Conservation (phyloP, 2,888 invertebrate genomes). For the Druceiella hillmani region DNA sequence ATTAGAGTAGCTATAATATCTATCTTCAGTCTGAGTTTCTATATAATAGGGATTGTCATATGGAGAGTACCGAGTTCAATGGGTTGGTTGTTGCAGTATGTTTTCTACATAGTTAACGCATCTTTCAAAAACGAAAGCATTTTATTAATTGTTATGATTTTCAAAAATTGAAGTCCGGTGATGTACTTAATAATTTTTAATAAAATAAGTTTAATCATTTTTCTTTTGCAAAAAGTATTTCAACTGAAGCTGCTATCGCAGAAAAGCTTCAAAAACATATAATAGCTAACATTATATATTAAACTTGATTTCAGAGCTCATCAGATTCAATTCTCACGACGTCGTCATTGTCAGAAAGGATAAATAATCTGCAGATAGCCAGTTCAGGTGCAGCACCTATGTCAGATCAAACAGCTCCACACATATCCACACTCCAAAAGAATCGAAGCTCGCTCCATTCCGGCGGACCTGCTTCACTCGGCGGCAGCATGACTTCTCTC, state of each 20-base stretch:
- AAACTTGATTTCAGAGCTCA: constrained; percentile 44
- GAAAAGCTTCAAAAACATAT: constrained; percentile 7
- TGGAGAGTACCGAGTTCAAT: too few relatives aligned
- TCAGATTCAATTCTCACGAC: constrained; percentile 55
- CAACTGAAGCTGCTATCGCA: constrained; percentile 2
- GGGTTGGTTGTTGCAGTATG: too few relatives aligned
- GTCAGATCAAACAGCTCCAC: constrained; percentile 4
- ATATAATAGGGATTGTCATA: too few relatives aligned
- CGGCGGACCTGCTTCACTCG: constrained; percentile 27
- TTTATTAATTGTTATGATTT: too few relatives aligned
- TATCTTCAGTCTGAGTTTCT: too few relatives aligned
- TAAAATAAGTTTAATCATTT: too few relatives aligned
- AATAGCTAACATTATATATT: constrained; percentile 3
- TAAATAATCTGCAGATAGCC: constrained; percentile 53
- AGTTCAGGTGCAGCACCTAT: not conserved
- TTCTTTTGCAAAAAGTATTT: constrained; percentile 8
- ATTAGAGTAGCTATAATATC: too few relatives aligned
- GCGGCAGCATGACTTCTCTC: constrained; percentile 46
- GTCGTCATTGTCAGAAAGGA: constrained; percentile 44
- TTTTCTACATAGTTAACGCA: too few relatives aligned
- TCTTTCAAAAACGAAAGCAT: too few relatives aligned
- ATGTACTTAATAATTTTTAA: too few relatives aligned
- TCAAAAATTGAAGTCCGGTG: too few relatives aligned
- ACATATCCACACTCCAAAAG: constrained; percentile 35
- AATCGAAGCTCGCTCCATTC: constrained; percentile 42